Evolutionary conservation across 2,888 invertebrate genomes (phyloP).

Genomic region (Cephus sareptanus): DNA sequence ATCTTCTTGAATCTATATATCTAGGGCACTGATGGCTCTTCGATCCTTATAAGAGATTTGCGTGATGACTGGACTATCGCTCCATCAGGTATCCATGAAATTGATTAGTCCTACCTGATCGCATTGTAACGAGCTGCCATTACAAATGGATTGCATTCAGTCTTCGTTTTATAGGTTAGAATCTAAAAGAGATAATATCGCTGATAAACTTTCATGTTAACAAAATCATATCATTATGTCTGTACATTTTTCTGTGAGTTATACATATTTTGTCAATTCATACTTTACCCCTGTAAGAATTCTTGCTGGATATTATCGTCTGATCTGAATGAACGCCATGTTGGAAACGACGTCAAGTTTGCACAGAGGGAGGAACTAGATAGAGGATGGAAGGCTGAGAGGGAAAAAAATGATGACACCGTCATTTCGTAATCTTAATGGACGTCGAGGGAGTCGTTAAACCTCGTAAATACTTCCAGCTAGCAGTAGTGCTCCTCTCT

Average conservation of each 20-base stretch:
- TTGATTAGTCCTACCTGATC: neutral
- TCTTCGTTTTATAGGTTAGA: neutral
- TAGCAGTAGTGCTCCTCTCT: neutral
- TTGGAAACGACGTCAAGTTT: slow-evolving; percentile 10
- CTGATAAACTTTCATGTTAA: neutral
- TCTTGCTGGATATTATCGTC: neutral
- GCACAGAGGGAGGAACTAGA: neutral
- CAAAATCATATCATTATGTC: neutral
- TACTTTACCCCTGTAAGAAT: neutral
- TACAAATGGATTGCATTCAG: neutral
- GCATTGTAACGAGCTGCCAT: neutral
- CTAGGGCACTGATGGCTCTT: neutral
- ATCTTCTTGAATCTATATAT: neutral
- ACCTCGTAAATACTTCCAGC: neutral
- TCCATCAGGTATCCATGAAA: neutral
- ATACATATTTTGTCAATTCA: neutral
- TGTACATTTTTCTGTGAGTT: neutral
- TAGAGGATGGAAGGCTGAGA: neutral
- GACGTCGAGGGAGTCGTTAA: slow-evolving; percentile 5
- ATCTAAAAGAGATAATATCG: neutral
- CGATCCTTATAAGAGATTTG: neutral
- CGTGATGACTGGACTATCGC: neutral
- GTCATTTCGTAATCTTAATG: slow-evolving; percentile 12
- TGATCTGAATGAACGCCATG: neutral
- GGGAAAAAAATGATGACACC: slow-evolving; percentile 9